Evolutionary conservation across 2,888 invertebrate species (phyloP), one percentile per base, ranked within the genome.

Genomic region (Lasioglossum figueresi): DNA sequence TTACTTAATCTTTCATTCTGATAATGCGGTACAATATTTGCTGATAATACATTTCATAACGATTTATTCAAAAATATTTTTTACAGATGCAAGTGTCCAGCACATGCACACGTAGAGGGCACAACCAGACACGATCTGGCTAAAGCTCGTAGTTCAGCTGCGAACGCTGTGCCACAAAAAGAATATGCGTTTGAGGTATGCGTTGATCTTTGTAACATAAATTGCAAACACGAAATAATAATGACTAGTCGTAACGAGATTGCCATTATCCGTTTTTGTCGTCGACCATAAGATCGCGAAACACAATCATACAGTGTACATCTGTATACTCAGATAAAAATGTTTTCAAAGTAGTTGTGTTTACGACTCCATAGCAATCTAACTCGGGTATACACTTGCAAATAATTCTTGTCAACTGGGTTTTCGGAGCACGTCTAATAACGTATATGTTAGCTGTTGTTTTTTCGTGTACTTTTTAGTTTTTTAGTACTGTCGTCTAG

Each of bases 161-260:
- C 96, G 74, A 96, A 95, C 92, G 93, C 95, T 59, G 95, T 95
- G 76, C 96, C 95, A 77, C 95, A 95, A n/a, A 97, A 97, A 93
- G 97, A 98, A 93, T 97, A 97, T 95, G 98, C 97, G 52, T 98
- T 98, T 95, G 98, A 98, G 96, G 97, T 97, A 95, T 94, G 85
- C 71, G 37, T 52, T 34, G 71, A 14, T 2, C 16, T 76, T 85
- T 70, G 14, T 1, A 4, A n/a, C 2, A 31, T 63, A 70, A 23
- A 12, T 34, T 12, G 27, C 43, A 43, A 59, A 75, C 52, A 19
- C 40, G 75, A 27, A 34, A 77, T 27, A 27, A 48, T 34, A 31
- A 56, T 52, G 31, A 76, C 12, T 23, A 8, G 16, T 37, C 6
- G 10, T 48, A 27, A 31, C 12, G 56, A 16, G 19, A 77, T 48